phyloP scores from a whole-genome alignment of 1,140 invertebrate species.

The Lepidurus apus region DNA sequence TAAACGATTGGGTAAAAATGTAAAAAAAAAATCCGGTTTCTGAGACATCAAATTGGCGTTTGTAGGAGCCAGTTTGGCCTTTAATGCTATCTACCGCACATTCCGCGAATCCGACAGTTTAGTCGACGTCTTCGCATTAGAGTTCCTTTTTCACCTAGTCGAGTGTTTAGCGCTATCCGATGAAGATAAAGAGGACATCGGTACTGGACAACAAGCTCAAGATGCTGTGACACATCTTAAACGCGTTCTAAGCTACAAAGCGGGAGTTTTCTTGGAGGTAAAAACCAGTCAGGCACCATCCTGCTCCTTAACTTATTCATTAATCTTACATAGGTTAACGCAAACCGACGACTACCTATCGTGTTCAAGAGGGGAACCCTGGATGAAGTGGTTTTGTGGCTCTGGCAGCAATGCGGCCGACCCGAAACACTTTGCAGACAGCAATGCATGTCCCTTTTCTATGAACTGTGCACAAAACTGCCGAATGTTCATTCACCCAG shows the following conservation, averaged over 20 bases:
- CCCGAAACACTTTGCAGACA: slow-evolving; percentile 17
- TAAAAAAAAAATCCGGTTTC: too few relatives aligned
- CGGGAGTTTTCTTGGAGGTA: neutral
- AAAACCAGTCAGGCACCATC: neutral
- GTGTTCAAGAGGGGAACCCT: slow-evolving; percentile 26
- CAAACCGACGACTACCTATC: slow-evolving; percentile 10
- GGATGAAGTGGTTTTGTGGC: slow-evolving; percentile 15
- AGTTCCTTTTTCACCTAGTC: slow-evolving; percentile 29
- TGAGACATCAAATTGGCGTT: neutral
- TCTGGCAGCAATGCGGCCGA: neutral
- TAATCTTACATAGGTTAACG: neutral
- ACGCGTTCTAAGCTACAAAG: slow-evolving; percentile 23
- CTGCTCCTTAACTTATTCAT: neutral
- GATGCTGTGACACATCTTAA: slow-evolving; percentile 23
- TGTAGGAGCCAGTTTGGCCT: neutral
- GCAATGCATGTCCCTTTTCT: slow-evolving; percentile 18
- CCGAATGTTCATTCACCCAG: neutral
- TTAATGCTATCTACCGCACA: slow-evolving; percentile 29
- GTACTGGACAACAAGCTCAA: neutral
- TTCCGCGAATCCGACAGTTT: slow-evolving; percentile 26
- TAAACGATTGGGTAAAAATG: slow-evolving; percentile 24
- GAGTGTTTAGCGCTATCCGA: slow-evolving; percentile 25
- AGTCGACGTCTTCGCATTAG: slow-evolving; percentile 24
- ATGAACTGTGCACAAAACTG: neutral
- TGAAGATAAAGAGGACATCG: neutral